A percentile compares a stretch with the other conserved stretches of the same genome.
Conservation (phyloP, 35 echinoderm and acorn worm genomes). For the Hemicentrotus pulcherrimus region DNA sequence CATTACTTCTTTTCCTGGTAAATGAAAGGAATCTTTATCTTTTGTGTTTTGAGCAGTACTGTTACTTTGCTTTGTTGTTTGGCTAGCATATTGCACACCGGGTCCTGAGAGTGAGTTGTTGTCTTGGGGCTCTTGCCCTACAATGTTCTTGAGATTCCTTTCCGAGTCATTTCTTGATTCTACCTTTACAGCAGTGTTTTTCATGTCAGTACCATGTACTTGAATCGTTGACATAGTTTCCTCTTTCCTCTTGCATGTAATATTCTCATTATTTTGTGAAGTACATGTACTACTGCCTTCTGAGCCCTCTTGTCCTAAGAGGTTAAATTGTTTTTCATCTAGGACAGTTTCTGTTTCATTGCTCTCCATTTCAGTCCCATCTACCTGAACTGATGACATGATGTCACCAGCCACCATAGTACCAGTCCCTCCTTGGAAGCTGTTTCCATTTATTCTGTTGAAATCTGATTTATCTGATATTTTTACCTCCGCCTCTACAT, state of each 20-base stretch:
- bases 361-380: neutral
- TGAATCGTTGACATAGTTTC: neutral
- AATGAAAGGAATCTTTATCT: neutral
- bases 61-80: neutral
- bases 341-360: neutral
- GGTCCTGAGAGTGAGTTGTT: neutral
- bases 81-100: neutral
- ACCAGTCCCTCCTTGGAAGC: neutral
- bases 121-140: neutral
- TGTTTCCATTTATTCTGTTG: neutral
- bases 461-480: neutral
- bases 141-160: neutral
- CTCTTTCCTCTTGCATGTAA: neutral
- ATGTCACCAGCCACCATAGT: neutral
- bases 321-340: neutral
- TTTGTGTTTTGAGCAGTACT: neutral
- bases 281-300: neutral
- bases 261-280: neutral
- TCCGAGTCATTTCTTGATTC: neutral
- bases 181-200: neutral
- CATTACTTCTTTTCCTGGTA: neutral
- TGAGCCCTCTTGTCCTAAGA: neutral
- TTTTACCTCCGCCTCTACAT: neutral
- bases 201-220: neutral
- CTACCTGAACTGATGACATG: neutral